These are phyloP conservation scores for Podabrus alpinus DNA, from an alignment of 2,888 invertebrate species.

Conservation along the genomic window DNA sequence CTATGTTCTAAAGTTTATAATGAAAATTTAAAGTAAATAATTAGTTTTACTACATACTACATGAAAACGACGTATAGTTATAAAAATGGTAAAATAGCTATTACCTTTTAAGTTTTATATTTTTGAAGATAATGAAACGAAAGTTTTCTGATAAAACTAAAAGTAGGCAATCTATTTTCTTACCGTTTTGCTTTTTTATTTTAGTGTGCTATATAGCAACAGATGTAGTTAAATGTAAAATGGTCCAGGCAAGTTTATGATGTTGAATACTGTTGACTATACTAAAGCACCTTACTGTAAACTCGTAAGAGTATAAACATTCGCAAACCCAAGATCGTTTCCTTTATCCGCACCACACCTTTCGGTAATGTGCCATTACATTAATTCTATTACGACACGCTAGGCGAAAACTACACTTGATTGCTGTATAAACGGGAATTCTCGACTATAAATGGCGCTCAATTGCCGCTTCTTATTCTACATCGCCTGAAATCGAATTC, in stretches of 20 bases:
- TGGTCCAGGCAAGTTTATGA: slow-evolving; percentile 15
- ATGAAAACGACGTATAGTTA: neutral
- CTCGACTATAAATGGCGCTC: slow-evolving; percentile 48
- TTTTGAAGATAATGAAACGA: neutral
- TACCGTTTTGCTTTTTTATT: neutral
- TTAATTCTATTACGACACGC: slow-evolving; percentile 52
- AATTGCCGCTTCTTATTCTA: slow-evolving; percentile 37
- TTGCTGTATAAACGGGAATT: slow-evolving; percentile 51
- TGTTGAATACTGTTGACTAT: slow-evolving; percentile 20
- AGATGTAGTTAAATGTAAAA: slow-evolving; percentile 3
- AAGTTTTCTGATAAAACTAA: neutral
- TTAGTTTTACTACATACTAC: neutral
- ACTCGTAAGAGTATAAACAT: slow-evolving; percentile 29
- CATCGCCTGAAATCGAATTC: slow-evolving; percentile 35
- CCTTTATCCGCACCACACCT: slow-evolving; percentile 44
- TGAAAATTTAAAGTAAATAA: neutral
- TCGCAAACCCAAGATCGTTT: slow-evolving; percentile 40
- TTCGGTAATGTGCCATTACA: slow-evolving; percentile 49
- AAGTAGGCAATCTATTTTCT: neutral
- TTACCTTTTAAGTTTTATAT: neutral
- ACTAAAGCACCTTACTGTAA: slow-evolving; percentile 23
- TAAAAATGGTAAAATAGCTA: neutral
- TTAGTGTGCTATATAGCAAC: neutral
- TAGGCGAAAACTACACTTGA: slow-evolving; percentile 51
- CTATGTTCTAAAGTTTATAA: neutral